Conservation (phyloP, 2,113 vertebrate species). For the Steatornis caripensis region DNA sequence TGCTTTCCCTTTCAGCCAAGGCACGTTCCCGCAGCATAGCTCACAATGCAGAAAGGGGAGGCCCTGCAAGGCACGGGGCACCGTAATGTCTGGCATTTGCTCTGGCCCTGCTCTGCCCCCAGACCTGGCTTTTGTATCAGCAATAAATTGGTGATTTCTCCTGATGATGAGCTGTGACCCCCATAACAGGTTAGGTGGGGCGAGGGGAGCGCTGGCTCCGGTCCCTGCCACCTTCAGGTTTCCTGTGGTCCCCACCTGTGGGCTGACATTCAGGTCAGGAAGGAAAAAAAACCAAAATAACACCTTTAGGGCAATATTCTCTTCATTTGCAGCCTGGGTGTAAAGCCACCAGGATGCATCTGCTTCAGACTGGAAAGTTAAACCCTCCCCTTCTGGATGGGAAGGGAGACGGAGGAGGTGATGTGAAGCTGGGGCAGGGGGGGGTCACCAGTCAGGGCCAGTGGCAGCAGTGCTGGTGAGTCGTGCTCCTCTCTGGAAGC, state of each 20-base stretch:
- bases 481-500: neutral
- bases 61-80: neutral
- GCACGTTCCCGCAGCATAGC: accelerated
- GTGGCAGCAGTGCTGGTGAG: neutral
- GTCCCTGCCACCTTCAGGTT: neutral
- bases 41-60: neutral
- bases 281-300: neutral
- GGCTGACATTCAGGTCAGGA: neutral
- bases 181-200: no score
- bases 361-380: neutral
- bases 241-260: neutral
- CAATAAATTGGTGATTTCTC: neutral
- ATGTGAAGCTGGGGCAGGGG: accelerated
- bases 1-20: neutral
- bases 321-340: neutral
- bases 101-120: neutral
- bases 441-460: neutral
- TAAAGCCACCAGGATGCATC: accelerated
- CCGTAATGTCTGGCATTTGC: accelerated
- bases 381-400: neutral
- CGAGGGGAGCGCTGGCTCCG: neutral
- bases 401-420: neutral
- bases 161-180: neutral
- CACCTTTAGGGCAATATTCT: neutral
- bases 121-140: neutral